A percentile compares a stretch with the other conserved stretches of the same genome.
Evolutionary conservation across 2,113 vertebrate genomes (phyloP).

Genomic region (Pelusios castaneus): DNA sequence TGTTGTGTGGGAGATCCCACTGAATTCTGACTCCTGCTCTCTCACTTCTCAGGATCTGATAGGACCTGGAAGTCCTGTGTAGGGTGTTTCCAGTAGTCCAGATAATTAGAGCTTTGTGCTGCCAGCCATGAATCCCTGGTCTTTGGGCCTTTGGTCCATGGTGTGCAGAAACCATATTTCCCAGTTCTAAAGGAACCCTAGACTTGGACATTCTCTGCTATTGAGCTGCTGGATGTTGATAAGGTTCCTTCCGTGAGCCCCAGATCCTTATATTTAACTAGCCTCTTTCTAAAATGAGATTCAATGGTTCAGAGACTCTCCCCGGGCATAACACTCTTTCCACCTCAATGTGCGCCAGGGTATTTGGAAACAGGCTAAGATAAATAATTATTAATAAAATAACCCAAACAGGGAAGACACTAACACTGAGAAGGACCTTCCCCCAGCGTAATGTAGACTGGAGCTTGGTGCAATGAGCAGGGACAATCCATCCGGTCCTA

Average conservation of each 20-base stretch:
- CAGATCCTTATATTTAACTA: neutral
- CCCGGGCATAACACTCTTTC: neutral
- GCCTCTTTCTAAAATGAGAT: accelerated
- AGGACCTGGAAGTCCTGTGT: neutral
- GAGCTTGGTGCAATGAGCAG: accelerated
- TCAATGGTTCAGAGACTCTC: neutral
- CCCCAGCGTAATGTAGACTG: neutral
- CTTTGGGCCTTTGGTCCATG: constrained; percentile 8
- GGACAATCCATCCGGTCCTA: neutral
- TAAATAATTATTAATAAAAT: neutral
- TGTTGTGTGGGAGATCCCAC: neutral
- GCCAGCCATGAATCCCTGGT: neutral
- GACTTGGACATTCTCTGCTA: neutral
- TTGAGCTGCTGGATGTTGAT: neutral
- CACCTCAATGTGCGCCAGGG: neutral
- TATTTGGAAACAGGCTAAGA: neutral
- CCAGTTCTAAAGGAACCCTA: neutral
- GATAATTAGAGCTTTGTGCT: neutral
- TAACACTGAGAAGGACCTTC: neutral
- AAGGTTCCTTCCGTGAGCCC: accelerated
- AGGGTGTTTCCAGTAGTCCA: neutral
- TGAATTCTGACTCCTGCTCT: constrained; percentile 2
- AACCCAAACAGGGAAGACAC: neutral
- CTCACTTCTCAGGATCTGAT: constrained; percentile 1
- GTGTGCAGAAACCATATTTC: accelerated